Evolutionary conservation across 2,797 vertebrate species (phyloP).

Genomic region (Dicrostonyx torquatus): DNA sequence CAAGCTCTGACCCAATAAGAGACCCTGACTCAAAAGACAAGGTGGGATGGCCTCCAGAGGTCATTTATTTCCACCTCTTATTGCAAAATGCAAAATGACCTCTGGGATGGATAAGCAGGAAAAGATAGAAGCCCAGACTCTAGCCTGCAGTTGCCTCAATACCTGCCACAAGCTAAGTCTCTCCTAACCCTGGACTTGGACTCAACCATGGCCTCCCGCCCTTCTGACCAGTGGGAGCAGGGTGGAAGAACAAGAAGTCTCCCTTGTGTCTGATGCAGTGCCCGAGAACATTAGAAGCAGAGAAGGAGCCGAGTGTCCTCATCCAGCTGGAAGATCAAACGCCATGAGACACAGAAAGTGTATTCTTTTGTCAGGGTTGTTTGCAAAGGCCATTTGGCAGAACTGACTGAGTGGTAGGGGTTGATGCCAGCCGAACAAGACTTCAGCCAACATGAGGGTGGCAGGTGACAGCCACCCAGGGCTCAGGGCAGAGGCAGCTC

Average conservation of each 20-base stretch:
- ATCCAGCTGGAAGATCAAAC: conserved; percentile 30
- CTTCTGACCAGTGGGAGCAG: neutral
- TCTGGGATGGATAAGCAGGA: neutral
- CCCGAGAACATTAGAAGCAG: neutral
- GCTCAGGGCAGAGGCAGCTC: neutral
- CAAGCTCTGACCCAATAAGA: neutral
- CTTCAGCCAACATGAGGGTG: neutral
- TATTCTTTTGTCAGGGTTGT: neutral
- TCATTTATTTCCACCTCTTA: neutral
- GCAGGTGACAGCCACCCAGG: conserved; percentile 41
- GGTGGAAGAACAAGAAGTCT: neutral
- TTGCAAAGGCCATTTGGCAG: conserved; percentile 2
- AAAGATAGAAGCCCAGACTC: neutral
- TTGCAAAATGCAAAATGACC: no score
- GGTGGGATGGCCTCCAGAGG: neutral
- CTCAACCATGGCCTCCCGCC: neutral
- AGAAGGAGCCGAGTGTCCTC: neutral
- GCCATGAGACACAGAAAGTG: neutral
- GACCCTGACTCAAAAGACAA: neutral
- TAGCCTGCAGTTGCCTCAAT: neutral
- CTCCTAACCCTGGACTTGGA: neutral
- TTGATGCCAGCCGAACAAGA: neutral
- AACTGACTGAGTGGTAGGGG: neutral
- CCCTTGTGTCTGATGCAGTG: neutral
- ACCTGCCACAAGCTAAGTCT: neutral